A percentile compares a stretch with the other conserved stretches of the same genome.
Evolutionary conservation across 2,113 vertebrate genomes (phyloP).

Genomic region (Rousettus leschenaultii): DNA sequence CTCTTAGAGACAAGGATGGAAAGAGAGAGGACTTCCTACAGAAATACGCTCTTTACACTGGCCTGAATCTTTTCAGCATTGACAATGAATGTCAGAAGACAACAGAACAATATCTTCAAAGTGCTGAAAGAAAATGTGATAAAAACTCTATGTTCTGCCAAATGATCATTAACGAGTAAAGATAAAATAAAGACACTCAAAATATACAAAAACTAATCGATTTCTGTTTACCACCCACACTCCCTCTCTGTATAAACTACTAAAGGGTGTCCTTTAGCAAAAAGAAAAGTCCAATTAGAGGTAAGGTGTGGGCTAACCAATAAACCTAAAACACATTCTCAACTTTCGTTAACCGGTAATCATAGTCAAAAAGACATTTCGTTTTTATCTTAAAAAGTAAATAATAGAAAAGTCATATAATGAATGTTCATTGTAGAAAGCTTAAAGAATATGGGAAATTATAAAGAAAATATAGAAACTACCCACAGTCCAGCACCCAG

Average conservation of each 20-base stretch:
- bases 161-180: neutral
- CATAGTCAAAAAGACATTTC: neutral
- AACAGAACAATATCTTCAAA: neutral
- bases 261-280: neutral
- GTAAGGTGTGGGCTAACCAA: neutral
- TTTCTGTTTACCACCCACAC: neutral
- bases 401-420: neutral
- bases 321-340: neutral
- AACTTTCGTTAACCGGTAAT: neutral
- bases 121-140: neutral
- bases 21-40: neutral
- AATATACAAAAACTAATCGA: neutral
- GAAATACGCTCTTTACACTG: neutral
- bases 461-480: neutral
- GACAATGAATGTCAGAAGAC: neutral
- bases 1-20: neutral
- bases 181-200: neutral
- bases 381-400: slow-evolving; percentile 42
- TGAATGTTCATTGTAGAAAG: neutral
- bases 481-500: neutral
- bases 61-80: neutral
- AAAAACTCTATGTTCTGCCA: neutral
- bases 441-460: neutral
- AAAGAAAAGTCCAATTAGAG: neutral
- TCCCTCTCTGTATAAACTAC: neutral